A percentile compares a stretch with the other conserved stretches of the same genome.
Conservation (phyloP, 1,140 invertebrate species). For the Ectropis grisescens region DNA sequence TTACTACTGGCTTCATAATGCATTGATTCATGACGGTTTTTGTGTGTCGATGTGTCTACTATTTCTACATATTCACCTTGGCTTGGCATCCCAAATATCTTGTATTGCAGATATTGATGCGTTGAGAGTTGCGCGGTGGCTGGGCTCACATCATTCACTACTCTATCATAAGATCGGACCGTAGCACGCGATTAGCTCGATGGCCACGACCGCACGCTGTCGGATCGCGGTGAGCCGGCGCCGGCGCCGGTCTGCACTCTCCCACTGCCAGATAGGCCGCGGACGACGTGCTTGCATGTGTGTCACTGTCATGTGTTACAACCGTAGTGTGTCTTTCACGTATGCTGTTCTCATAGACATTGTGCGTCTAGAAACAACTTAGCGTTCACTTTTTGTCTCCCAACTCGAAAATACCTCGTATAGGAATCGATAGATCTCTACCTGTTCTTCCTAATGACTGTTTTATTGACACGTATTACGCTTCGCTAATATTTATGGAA, state of each 20-base stretch:
- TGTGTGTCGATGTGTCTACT: constrained; percentile 49
- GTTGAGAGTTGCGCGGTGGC: constrained; percentile 37
- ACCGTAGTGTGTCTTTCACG: too few relatives aligned
- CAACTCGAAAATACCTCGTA: too few relatives aligned
- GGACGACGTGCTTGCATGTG: constrained; percentile 31
- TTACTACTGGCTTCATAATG: constrained; percentile 50
- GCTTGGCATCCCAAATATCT: constrained; percentile 62
- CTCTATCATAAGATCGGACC: constrained; percentile 45
- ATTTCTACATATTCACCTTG: constrained; percentile 46
- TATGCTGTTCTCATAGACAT: too few relatives aligned
- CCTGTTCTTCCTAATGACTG: too few relatives aligned
- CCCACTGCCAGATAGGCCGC: constrained; percentile 17
- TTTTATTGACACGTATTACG: too few relatives aligned
- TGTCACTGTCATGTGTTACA: constrained; percentile 33
- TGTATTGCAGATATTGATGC: constrained; percentile 55
- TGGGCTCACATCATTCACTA: constrained; percentile 31
- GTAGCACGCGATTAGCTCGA: constrained; percentile 46
- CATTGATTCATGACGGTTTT: constrained; percentile 48
- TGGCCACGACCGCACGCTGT: constrained; percentile 34
- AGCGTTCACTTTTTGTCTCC: too few relatives aligned
- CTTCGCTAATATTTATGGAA: too few relatives aligned
- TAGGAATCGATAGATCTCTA: too few relatives aligned
- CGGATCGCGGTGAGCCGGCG: constrained; percentile 15
- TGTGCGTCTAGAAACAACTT: too few relatives aligned
- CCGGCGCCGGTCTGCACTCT: constrained; percentile 1